These are phyloP conservation scores for Cyprinodon brontotheroides DNA, from an alignment of 2,113 vertebrate genomes.

Conservation along the genomic window DNA sequence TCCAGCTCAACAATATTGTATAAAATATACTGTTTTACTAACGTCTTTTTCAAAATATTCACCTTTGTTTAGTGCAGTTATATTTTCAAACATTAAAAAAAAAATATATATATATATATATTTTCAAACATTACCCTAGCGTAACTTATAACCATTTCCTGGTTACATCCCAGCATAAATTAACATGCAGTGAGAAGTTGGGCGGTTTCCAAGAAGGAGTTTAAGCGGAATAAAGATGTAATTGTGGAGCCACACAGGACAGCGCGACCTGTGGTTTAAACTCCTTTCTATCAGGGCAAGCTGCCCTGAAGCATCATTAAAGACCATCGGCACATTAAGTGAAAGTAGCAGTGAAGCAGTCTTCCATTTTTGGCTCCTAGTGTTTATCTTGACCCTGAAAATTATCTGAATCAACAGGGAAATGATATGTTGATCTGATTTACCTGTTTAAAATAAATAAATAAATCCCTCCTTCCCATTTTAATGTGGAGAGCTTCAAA, in stretches of 20 bases:
- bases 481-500: background rate
- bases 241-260: background rate
- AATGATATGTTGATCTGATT: background rate
- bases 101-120: too few species aligned
- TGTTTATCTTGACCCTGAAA: background rate
- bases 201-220: background rate
- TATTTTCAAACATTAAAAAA: background rate
- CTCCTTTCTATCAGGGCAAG: slow-evolving; percentile 2
- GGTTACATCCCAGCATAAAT: background rate
- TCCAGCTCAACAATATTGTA: background rate
- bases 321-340: background rate
- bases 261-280: slow-evolving; percentile 7
- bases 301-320: background rate
- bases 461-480: background rate
- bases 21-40: background rate
- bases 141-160: background rate
- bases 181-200: background rate
- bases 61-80: background rate
- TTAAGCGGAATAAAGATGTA: slow-evolving; percentile 1
- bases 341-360: background rate
- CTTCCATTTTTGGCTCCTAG: background rate
- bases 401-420: background rate
- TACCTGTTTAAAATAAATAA: background rate
- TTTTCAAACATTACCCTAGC: background rate
- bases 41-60: background rate